Evolutionary conservation across 2,797 vertebrate genomes (phyloP).

Genomic region (Alosa sapidissima): DNA sequence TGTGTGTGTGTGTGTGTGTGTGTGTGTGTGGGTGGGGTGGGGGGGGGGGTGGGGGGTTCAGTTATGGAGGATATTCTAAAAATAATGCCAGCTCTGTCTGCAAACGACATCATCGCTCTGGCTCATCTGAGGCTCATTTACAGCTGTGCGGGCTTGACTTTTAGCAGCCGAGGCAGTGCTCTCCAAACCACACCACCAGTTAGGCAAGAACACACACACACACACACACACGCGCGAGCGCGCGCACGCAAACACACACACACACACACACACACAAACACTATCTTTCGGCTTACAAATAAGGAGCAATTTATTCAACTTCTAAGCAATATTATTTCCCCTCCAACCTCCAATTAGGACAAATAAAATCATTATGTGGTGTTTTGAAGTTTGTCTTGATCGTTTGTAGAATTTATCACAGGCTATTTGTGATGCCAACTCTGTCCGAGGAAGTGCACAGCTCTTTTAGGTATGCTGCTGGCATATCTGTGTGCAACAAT

Average conservation of each 20-base stretch:
- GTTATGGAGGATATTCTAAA: constrained; percentile 74
- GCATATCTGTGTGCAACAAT: background rate
- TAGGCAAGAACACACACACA: constrained; percentile 31
- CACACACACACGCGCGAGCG: constrained; percentile 32
- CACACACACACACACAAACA: background rate
- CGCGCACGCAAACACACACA: constrained; percentile 8
- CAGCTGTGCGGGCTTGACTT: constrained; percentile 63
- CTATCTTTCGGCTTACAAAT: background rate
- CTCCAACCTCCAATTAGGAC: background rate
- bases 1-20: background rate
- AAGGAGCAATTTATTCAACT: background rate
- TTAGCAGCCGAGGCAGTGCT: constrained; percentile 40
- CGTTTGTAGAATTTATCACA: background rate
- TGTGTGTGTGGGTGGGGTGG: too few relatives aligned
- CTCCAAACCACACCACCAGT: constrained; percentile 8
- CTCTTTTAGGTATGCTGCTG: background rate
- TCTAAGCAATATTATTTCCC: background rate
- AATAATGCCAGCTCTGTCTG: constrained; percentile 65
- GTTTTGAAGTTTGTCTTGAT: background rate
- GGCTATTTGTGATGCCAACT: background rate
- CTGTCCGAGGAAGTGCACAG: background rate
- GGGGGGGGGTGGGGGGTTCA: constrained; percentile 48
- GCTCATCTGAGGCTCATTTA: constrained; percentile 72
- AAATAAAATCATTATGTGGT: constrained; percentile 5
- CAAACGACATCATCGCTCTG: constrained; percentile 69